These are phyloP conservation scores for Helobdella robusta DNA, from an alignment of 2,888 invertebrate genomes.

Conservation along the genomic window DNA sequence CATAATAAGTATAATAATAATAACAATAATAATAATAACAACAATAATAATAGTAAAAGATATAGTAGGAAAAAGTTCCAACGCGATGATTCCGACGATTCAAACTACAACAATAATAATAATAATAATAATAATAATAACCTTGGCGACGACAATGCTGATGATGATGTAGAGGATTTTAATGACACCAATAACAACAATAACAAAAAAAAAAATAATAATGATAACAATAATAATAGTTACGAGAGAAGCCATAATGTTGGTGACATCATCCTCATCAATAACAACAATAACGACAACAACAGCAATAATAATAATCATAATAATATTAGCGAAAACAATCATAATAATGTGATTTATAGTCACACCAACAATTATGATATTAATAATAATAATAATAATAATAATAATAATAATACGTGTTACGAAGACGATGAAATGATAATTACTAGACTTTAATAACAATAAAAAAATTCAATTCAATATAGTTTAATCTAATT, in stretches of 20 bases:
- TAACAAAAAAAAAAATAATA: background rate
- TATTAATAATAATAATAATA: slow-evolving; percentile 9
- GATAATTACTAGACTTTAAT: too few species aligned
- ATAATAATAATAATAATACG: background rate
- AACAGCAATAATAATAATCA: too few species aligned
- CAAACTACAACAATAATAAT: background rate
- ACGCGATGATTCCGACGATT: background rate
- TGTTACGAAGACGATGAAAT: background rate
- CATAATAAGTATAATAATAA: background rate
- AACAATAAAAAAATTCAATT: too few species aligned
- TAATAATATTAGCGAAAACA: background rate
- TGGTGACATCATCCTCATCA: background rate
- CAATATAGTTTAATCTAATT: too few species aligned
- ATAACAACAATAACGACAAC: background rate
- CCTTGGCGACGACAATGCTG: background rate
- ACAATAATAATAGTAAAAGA: background rate
- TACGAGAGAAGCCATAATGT: background rate
- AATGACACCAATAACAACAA: background rate
- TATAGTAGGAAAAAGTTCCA: background rate
- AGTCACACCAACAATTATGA: too few species aligned
- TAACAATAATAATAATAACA: background rate
- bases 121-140: slow-evolving; percentile 6
- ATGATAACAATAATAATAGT: background rate
- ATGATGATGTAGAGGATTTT: background rate
- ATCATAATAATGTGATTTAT: background rate